Base-by-base conservation (phyloP, 2,113 vertebrate species). In the Pedetes capensis region DNA sequence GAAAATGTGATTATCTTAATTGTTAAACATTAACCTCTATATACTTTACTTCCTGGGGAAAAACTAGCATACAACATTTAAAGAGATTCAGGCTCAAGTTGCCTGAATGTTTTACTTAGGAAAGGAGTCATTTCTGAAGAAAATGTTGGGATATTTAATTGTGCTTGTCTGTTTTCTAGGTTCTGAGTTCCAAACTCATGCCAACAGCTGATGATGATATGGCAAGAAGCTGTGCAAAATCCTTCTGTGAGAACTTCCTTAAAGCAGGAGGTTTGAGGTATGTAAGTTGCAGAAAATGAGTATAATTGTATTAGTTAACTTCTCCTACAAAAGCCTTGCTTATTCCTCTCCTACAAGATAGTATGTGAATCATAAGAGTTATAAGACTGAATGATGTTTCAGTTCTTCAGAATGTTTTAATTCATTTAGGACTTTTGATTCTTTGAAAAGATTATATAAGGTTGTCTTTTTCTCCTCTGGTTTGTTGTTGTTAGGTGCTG, bases 141-240 rank as follows among this genome's bases (percentile, higher is more conserved):
- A 83, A 87, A 64, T 59, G 32, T 72, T 74, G n/a, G 18, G 5
- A 37, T 75, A 34, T 75, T 44, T 92, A 85, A 95, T 83, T 94
- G 34, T 72, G 55, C 34, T 82, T 87, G 2, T 83, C 63, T 97
- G 0, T 97, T 39, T 93, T 93, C 63, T 96, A 99, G 99, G 99
- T 99, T n/a, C 98, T 99, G 95, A 99, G 99, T 98, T 99, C 99
- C 93, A 99, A 99, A 97, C 98, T 99, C 96, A 99, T 99, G 99
- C 99, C 99, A 93, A 99, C 99, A 32, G 99, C 99, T 66, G 99
- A 99, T 95, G 99, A 99, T 96, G 99, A 99, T 98, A 99, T 99
- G 99, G 99, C 99, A 82, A 99, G 99, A 98, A 99, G 99, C 86
- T 99, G 99, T 97, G 99, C 99, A 90, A 99, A 99, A 97, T 99